A percentile compares a stretch with the other conserved stretches of the same genome.
These are phyloP conservation scores for Ischnus inquisitorius DNA, from an alignment of 2,888 invertebrate genomes.

Conservation along the genomic window DNA sequence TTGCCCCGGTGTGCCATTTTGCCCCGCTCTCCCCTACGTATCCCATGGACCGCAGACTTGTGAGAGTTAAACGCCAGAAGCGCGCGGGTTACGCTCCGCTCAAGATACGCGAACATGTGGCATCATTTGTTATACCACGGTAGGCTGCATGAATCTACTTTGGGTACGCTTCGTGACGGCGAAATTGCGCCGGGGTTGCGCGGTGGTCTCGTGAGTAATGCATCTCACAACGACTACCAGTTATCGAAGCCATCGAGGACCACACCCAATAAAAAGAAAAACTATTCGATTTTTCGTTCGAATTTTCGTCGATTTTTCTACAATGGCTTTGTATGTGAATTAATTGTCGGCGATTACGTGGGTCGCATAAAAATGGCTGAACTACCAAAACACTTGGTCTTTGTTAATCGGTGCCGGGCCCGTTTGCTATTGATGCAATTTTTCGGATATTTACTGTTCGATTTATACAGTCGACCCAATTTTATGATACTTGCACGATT, in stretches of 20 bases:
- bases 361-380: too few relatives aligned
- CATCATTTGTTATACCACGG: slow-evolving; percentile 83
- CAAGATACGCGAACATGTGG: slow-evolving; percentile 85
- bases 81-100: slow-evolving; percentile 74
- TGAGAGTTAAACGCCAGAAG: slow-evolving; percentile 56
- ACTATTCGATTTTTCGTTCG: slow-evolving; percentile 10
- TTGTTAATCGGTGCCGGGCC: too few relatives aligned
- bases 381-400: too few relatives aligned
- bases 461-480: too few relatives aligned
- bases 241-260: neutral
- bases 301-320: slow-evolving; percentile 6
- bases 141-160: slow-evolving; percentile 36
- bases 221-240: slow-evolving; percentile 5
- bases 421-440: too few relatives aligned
- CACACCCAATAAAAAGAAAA: neutral
- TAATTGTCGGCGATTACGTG: neutral
- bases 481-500: too few relatives aligned
- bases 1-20: too few relatives aligned
- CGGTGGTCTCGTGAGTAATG: slow-evolving; percentile 42
- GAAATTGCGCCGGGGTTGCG: slow-evolving; percentile 30
- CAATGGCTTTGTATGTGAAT: neutral
- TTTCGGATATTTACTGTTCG: too few relatives aligned
- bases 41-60: slow-evolving; percentile 35
- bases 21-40: neutral
- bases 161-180: slow-evolving; percentile 25